Evolutionary conservation across 2,797 vertebrate species (phyloP), one percentile per base, ranked within the genome.

Genomic region (Champsocephalus esox): DNA sequence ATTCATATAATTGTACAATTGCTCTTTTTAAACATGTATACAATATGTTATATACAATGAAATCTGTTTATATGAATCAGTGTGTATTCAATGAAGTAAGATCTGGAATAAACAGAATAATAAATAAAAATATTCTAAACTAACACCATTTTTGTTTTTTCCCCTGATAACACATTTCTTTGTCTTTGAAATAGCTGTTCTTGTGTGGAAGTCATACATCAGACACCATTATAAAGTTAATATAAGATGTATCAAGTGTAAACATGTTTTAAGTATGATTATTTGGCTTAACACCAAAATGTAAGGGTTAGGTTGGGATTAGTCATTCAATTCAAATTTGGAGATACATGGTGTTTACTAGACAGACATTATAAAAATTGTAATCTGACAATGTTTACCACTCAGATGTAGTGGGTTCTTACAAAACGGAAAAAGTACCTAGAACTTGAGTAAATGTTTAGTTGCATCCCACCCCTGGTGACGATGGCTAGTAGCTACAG

Each of bases 1-100:
- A 69, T 83, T 80, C 38, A 72, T 85, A 71, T 66, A 75, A 73
- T 72, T 90, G 75, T 90, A 88, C 60, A 80, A 88, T 68, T 75
- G 43, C 49, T 77, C 24, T 57, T 77, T 75, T 46, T 86, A 82
- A 81, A 49, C 70, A 75, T 87, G 80, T 89, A 70, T 81, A 80
- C 81, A 79, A 80, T 86, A 73, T 90, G 84, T 87, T 86, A 72
- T 82, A 84, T 76, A 49, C 72, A 89, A 89, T 64, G 62, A 70
- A 79, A 49, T 77, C 6, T 38, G 57, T 83, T 66, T 68, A 66
- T 75, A 68, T 63, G 9, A 78, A 62, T 54, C 24, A 8, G 50
- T 12, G 45, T 75, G 10, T 81, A 65, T 79, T 44, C 2, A 61
- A n/a, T 38, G 34, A 38, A 38, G 34, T 59, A 43, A 51, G 34